Evolutionary conservation across 2,888 invertebrate species (phyloP).

Genomic region (Caenorhabditis sp.): DNA sequence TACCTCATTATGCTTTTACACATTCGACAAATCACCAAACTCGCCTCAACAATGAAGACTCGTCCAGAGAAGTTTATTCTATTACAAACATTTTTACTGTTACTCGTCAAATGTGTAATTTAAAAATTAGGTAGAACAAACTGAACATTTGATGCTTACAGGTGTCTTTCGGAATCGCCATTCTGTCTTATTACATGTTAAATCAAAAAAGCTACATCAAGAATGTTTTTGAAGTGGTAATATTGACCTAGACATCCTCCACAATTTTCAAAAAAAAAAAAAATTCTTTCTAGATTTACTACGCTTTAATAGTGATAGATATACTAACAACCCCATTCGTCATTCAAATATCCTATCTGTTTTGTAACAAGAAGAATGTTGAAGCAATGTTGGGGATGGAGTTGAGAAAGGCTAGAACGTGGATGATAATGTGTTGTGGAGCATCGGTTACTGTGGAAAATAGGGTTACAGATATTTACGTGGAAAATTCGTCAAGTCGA

Average conservation of each 20-base stretch:
- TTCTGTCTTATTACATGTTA: too few relatives aligned
- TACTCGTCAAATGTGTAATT: background rate
- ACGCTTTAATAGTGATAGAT: background rate
- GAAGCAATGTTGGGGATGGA: background rate
- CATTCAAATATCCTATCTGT: background rate
- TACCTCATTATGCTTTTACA: background rate
- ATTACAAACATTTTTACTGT: background rate
- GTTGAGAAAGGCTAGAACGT: background rate
- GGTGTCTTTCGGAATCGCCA: background rate
- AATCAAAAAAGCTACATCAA: background rate
- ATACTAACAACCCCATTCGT: background rate
- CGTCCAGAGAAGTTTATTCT: background rate
- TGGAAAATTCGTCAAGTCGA: too few relatives aligned
- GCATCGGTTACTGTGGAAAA: too few relatives aligned
- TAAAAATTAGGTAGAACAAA: too few relatives aligned
- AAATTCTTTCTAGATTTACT: background rate
- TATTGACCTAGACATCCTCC: too few relatives aligned
- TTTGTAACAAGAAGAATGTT: background rate
- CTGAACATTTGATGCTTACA: too few relatives aligned
- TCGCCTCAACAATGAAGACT: background rate
- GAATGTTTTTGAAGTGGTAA: too few relatives aligned
- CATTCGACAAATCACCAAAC: background rate
- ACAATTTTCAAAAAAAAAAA: too few relatives aligned
- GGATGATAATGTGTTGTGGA: background rate
- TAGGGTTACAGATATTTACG: too few relatives aligned